Percentiles rank a stretch among this genome's conserved stretches.
Conservation (phyloP, 2,888 invertebrate species). For the Stenodera caucasica region DNA sequence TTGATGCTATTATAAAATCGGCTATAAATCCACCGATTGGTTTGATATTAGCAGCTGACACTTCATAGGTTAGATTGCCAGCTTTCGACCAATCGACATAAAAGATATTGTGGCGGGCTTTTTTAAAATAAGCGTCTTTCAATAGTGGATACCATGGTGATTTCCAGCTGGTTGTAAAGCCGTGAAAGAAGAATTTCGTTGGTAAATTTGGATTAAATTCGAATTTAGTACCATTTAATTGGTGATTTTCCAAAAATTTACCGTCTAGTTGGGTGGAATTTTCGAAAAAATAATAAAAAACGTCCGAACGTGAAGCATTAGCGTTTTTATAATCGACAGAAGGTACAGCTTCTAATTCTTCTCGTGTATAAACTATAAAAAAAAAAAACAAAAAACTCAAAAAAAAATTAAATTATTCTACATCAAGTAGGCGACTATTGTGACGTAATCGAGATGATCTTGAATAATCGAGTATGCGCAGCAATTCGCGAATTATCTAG, state of each 20-base stretch:
- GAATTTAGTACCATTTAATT: constrained; percentile 9
- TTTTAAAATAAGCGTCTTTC: constrained; percentile 52
- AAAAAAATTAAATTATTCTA: no score
- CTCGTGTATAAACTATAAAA: constrained; percentile 13
- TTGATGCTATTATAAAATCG: constrained; percentile 47
- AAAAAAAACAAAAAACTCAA: no score
- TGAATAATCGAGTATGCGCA: no score
- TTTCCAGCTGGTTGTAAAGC: constrained; percentile 56
- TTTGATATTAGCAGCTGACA: constrained; percentile 54
- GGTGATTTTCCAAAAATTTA: constrained; percentile 34
- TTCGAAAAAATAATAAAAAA: constrained; percentile 38
- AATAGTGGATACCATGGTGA: constrained; percentile 50
- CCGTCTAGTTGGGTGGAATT: constrained; percentile 24
- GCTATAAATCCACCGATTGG: constrained; percentile 55
- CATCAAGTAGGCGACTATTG: no score
- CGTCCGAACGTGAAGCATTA: constrained; percentile 32
- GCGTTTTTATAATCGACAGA: constrained; percentile 40
- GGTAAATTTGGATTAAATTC: constrained; percentile 34
- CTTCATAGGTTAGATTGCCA: constrained; percentile 41
- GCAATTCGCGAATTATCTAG: no score
- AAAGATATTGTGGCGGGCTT: constrained; percentile 54
- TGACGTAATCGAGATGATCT: no score
- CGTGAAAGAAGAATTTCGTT: constrained; percentile 57
- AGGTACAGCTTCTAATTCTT: constrained; percentile 21
- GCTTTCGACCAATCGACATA: constrained; percentile 55